A percentile compares a stretch with the other conserved stretches of the same genome.
Evolutionary conservation across 1,140 invertebrate species (phyloP).

Genomic region (Cydia fagiglandana): DNA sequence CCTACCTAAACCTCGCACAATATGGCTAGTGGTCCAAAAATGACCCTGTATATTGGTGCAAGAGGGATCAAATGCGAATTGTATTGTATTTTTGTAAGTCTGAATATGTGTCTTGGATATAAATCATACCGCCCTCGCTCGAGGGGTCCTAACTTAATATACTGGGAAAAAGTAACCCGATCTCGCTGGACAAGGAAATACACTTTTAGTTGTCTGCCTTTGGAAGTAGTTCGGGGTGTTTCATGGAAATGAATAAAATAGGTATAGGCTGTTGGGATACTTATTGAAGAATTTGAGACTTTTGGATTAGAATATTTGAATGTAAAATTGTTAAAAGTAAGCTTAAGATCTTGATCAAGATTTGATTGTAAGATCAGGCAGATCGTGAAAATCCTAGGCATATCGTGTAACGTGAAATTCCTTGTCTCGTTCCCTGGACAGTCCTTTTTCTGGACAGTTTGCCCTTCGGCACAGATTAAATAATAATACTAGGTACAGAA

Average conservation of each 20-base stretch:
- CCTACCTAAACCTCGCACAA: too few relatives aligned
- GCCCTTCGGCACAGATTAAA: too few relatives aligned
- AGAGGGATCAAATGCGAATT: not conserved
- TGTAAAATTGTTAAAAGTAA: too few relatives aligned
- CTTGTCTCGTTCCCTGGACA: too few relatives aligned
- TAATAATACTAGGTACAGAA: too few relatives aligned
- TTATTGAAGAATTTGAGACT: not conserved
- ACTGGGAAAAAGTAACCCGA: slow-evolving; percentile 68
- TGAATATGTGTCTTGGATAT: slow-evolving; percentile 1
- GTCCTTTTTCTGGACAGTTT: too few relatives aligned
- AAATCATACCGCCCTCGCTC: slow-evolving; percentile 48
- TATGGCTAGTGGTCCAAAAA: too few relatives aligned
- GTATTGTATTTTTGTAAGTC: not conserved
- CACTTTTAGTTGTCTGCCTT: slow-evolving; percentile 48
- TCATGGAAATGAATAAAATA: slow-evolving; percentile 12
- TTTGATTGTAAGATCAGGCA: too few relatives aligned
- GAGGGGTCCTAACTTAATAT: slow-evolving; percentile 65
- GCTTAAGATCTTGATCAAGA: too few relatives aligned
- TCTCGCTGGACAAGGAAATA: slow-evolving; percentile 63
- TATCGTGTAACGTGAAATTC: too few relatives aligned
- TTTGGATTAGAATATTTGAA: too few relatives aligned
- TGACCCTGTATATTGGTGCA: not conserved
- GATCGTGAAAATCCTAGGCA: too few relatives aligned
- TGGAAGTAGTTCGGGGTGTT: not conserved
- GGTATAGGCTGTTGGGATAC: slow-evolving; percentile 6